These are phyloP conservation scores for Solea senegalensis DNA, from an alignment of 2,113 vertebrate species.

Conservation along the genomic window DNA sequence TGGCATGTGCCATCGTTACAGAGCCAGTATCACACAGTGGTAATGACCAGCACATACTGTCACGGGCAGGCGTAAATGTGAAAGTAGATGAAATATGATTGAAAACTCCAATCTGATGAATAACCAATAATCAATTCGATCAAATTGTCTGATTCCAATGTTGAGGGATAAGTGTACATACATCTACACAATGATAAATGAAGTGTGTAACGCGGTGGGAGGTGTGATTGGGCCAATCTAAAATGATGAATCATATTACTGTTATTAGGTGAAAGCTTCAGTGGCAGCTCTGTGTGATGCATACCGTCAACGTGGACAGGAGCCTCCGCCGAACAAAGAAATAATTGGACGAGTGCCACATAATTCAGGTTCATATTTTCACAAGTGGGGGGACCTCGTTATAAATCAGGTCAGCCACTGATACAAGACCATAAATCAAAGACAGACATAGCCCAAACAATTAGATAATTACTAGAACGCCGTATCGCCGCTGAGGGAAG, in stretches of 20 bases:
- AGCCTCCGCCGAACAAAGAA: constrained; percentile 74
- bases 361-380: constrained; percentile 84
- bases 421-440: constrained; percentile 85
- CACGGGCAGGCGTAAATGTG: not conserved
- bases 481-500: constrained; percentile 64
- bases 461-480: constrained; percentile 85
- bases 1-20: constrained; percentile 48
- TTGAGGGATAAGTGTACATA: constrained; percentile 26
- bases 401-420: constrained; percentile 83
- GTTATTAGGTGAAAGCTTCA: constrained; percentile 82
- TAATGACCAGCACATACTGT: constrained; percentile 8
- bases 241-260: constrained; percentile 84
- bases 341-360: constrained; percentile 83
- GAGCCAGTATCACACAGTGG: not conserved
- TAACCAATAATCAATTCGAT: constrained; percentile 54
- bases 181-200: constrained; percentile 60
- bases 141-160: constrained; percentile 45
- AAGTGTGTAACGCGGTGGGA: constrained; percentile 42
- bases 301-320: constrained; percentile 74
- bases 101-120: constrained; percentile 42
- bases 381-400: constrained; percentile 83
- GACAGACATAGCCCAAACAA: constrained; percentile 81
- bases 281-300: constrained; percentile 77
- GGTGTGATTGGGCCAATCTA: constrained; percentile 69
- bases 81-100: not conserved